A percentile compares a stretch with the other conserved stretches of the same genome.
Evolutionary conservation across 2,113 vertebrate species (phyloP).

Genomic region (Gorsachius goisagi): DNA sequence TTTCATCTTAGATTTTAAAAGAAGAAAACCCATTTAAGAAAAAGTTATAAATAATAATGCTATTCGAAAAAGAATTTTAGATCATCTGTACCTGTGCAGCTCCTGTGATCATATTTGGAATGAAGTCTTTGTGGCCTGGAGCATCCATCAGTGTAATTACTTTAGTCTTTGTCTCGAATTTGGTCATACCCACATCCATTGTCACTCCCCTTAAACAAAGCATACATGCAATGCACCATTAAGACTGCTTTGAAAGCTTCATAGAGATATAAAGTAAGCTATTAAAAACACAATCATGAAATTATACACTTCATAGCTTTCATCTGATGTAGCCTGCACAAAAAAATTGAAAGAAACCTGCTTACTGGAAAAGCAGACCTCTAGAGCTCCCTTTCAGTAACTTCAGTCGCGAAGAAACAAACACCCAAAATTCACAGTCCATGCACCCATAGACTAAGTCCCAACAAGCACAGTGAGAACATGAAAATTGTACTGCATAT

Average conservation of each 20-base stretch:
- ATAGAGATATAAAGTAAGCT: background rate
- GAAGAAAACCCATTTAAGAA: background rate
- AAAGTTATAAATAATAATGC: background rate
- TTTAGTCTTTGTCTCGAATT: conserved; percentile 94
- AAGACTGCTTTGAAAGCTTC: background rate
- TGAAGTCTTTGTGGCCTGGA: conserved; percentile 98
- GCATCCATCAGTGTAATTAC: conserved; percentile 97
- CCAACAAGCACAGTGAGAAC: background rate
- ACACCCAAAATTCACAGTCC: background rate
- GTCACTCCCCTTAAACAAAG: conserved; percentile 90
- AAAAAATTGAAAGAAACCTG: background rate
- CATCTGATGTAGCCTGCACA: background rate
- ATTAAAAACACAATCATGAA: background rate
- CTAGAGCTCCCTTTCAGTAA: background rate
- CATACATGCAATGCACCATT: background rate
- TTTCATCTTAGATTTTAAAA: background rate
- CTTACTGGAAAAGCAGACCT: background rate
- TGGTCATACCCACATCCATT: conserved; percentile 99
- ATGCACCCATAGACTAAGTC: background rate
- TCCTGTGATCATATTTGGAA: conserved; percentile 99
- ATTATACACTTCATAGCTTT: background rate
- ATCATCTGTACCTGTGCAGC: conserved; percentile 89
- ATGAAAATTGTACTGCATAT: background rate
- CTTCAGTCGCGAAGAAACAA: background rate
- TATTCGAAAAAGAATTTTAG: background rate